phyloP scores from a whole-genome alignment of 2,113 vertebrate species.

The Aspiorhynchus laticeps region DNA sequence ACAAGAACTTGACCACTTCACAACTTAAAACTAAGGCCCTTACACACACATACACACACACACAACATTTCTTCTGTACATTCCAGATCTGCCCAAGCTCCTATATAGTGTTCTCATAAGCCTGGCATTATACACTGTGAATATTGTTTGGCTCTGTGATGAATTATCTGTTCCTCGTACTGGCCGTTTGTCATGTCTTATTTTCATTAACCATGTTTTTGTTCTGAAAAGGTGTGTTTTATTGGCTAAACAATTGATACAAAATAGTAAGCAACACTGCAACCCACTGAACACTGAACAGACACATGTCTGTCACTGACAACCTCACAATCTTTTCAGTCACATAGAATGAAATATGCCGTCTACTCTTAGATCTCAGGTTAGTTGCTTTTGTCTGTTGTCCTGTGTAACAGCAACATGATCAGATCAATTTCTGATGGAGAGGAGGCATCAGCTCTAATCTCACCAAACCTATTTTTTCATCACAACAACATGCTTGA shows the following conservation, averaged over 20 bases:
- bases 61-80: no score
- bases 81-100: no score
- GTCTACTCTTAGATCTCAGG: not conserved
- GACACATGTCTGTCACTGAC: not conserved
- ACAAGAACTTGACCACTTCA: not conserved
- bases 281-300: not conserved
- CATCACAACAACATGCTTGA: not conserved
- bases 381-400: no score
- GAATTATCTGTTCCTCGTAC: not conserved
- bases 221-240: not conserved
- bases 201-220: not conserved
- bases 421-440: not conserved
- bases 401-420: not conserved
- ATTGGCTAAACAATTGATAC: not conserved
- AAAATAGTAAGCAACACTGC: not conserved
- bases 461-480: not conserved
- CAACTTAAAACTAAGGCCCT: not conserved
- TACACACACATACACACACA: no score
- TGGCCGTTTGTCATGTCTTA: not conserved
- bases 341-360: not conserved
- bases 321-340: not conserved
- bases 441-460: not conserved
- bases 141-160: no score
- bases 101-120: not conserved
- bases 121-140: no score